A percentile compares a stretch with the other conserved stretches of the same genome.
Conservation (phyloP, 2,113 vertebrate species). For the Scophthalmus maximus region DNA sequence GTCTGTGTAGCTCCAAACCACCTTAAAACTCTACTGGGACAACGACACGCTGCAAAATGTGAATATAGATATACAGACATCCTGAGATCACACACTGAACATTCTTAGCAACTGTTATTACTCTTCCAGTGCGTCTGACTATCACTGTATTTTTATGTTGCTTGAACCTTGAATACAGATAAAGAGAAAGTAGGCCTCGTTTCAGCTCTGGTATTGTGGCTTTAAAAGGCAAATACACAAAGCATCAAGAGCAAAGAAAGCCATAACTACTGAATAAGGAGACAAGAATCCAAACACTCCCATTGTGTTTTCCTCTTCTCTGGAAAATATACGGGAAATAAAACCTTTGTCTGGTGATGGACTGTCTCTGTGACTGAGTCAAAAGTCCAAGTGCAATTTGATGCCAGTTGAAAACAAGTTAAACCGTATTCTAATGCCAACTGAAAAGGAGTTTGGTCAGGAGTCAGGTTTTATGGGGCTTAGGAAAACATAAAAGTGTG, state of each 20-base stretch:
- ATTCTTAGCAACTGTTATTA: not conserved
- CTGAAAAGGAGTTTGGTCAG: not conserved
- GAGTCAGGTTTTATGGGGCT: no score
- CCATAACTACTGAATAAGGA: not conserved
- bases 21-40: conserved; percentile 4
- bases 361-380: no score
- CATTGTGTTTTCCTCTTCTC: not conserved
- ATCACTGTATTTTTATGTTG: not conserved
- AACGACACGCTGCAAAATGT: not conserved
- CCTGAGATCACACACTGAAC: not conserved
- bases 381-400: not conserved
- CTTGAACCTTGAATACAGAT: not conserved
- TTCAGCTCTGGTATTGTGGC: conserved; percentile 5
- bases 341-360: no score
- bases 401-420: not conserved
- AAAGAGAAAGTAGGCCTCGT: not conserved
- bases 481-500: no score
- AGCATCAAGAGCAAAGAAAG: not conserved
- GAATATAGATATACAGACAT: not conserved
- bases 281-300: not conserved
- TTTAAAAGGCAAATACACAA: conserved; percentile 6
- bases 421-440: not conserved
- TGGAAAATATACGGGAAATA: not conserved
- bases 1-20: not conserved
- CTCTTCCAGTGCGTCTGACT: not conserved